phyloP scores from a whole-genome alignment of 2,113 vertebrate genomes.

The Rhagologus leucostigma region DNA sequence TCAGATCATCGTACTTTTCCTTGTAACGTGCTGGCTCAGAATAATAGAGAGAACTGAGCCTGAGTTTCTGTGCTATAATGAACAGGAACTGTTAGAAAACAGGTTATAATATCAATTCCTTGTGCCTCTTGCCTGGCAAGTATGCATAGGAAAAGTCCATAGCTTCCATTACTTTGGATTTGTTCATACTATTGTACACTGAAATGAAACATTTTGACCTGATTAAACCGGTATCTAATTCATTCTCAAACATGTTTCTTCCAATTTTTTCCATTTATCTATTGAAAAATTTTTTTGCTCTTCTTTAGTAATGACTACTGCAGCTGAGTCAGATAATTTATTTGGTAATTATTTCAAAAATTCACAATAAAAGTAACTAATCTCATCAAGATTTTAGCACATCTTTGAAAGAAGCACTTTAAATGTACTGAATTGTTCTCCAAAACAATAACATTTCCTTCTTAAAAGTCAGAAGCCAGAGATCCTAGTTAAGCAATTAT shows the following conservation, averaged over 20 bases:
- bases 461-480: background rate
- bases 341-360: background rate
- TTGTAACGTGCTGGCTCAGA: background rate
- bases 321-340: background rate
- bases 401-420: background rate
- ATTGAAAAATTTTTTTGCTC: background rate
- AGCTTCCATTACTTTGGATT: background rate
- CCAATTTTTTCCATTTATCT: background rate
- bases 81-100: background rate
- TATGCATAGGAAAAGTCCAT: background rate
- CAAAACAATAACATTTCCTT: background rate
- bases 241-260: background rate
- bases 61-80: background rate
- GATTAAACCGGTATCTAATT: background rate
- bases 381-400: background rate
- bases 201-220: background rate
- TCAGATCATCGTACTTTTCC: background rate
- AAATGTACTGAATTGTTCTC: background rate
- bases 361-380: background rate
- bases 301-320: background rate
- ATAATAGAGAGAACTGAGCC: background rate
- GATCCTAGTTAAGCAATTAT: background rate
- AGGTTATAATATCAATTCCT: background rate
- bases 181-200: background rate
- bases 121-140: background rate